Conservation (phyloP, 2,797 vertebrate species). For the Luscinia luscinia region DNA sequence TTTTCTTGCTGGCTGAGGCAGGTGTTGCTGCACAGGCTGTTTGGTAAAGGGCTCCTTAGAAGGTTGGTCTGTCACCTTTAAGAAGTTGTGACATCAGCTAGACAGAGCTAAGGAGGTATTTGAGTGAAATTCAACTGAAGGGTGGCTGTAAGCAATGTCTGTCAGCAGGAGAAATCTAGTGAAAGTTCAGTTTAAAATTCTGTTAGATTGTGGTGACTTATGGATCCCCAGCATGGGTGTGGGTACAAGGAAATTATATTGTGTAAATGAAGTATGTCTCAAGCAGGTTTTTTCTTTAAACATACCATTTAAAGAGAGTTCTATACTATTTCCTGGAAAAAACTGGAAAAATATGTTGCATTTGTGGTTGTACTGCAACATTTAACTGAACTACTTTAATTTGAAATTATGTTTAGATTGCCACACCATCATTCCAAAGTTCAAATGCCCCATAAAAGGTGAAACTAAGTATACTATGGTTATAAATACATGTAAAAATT, state of each 20-base stretch:
- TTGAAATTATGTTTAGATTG: neutral
- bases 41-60: neutral
- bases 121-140: neutral
- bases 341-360: neutral
- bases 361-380: neutral
- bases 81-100: neutral
- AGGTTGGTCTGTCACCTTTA: neutral
- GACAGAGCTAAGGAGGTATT: neutral
- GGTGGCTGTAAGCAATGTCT: neutral
- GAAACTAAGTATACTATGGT: neutral
- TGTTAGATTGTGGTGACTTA: neutral
- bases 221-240: neutral
- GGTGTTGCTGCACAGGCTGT: neutral
- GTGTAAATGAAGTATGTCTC: neutral
- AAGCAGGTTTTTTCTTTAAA: neutral
- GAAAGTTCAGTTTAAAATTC: neutral
- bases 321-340: neutral
- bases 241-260: neutral
- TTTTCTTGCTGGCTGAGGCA: neutral
- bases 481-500: neutral
- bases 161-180: neutral
- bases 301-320: neutral
- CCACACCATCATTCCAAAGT: neutral
- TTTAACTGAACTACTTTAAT: neutral
- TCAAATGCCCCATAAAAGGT: neutral